Conservation (phyloP, 2,888 invertebrate genomes). For the Archips crataeganus region DNA sequence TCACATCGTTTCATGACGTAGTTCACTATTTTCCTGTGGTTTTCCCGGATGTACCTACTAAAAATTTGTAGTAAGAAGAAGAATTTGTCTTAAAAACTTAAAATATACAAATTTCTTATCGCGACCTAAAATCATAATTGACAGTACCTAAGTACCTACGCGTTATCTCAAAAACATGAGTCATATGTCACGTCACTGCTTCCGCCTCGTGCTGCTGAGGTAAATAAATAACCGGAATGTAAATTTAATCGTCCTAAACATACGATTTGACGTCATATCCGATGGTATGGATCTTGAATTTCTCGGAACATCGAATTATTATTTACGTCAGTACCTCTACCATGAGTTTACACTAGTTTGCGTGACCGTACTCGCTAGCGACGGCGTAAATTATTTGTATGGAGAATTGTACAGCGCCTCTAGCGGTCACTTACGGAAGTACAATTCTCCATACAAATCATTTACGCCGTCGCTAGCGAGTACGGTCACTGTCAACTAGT, state of each 20-base stretch:
- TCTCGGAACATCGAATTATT: slow-evolving; percentile 18
- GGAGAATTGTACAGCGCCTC: too few species aligned
- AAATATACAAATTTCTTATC: slow-evolving; percentile 1
- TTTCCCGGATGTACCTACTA: background rate
- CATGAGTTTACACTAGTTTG: too few species aligned
- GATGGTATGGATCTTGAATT: slow-evolving; percentile 12
- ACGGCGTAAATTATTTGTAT: too few species aligned
- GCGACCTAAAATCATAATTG: slow-evolving; percentile 2
- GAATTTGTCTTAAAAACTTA: background rate
- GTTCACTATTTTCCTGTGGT: background rate
- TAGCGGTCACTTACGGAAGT: too few species aligned
- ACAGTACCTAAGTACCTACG: background rate
- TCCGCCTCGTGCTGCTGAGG: slow-evolving; percentile 18
- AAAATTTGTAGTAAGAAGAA: background rate
- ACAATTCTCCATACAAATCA: too few species aligned
- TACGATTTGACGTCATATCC: slow-evolving; percentile 26
- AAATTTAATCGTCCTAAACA: slow-evolving; percentile 12
- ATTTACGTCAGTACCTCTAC: too few species aligned
- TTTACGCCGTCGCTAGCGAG: too few species aligned
- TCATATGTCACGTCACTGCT: slow-evolving; percentile 18
- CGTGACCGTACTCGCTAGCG: too few species aligned
- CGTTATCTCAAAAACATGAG: slow-evolving; percentile 14
- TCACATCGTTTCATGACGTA: background rate
- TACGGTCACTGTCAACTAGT: too few species aligned
- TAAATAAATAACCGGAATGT: slow-evolving; percentile 24